Evolutionary conservation across 2,113 vertebrate species (phyloP).

Genomic region (Lagenorhynchus albirostris): DNA sequence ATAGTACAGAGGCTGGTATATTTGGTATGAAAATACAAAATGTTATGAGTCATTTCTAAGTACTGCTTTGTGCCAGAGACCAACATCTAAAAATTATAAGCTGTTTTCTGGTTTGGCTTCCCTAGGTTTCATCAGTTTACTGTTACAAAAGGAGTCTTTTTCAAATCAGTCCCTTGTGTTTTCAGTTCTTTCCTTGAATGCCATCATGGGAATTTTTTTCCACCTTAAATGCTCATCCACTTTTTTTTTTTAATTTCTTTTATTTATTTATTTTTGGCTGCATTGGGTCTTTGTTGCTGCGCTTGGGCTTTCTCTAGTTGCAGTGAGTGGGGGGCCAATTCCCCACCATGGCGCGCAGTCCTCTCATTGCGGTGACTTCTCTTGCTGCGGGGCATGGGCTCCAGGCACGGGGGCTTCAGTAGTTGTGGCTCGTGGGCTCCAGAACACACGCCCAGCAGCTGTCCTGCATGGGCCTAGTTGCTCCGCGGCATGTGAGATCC

Average conservation of each 20-base stretch:
- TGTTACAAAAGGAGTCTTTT: not conserved
- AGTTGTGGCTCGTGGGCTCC: too few species aligned
- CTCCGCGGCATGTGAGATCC: too few species aligned
- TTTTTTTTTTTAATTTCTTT: not conserved
- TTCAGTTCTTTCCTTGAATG: not conserved
- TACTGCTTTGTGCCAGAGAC: not conserved
- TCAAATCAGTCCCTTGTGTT: not conserved
- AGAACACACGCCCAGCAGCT: too few species aligned
- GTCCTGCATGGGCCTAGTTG: too few species aligned
- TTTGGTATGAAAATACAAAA: constrained; percentile 11
- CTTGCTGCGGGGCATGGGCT: too few species aligned
- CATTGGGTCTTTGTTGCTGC: too few species aligned
- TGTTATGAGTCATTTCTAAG: constrained; percentile 10
- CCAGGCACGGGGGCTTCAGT: too few species aligned
- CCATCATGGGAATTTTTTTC: not conserved
- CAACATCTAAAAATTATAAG: not conserved
- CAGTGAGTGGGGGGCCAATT: too few species aligned
- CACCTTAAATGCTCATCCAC: not conserved
- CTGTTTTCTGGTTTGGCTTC: constrained; percentile 7
- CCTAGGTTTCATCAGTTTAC: not conserved
- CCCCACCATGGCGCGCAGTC: too few species aligned
- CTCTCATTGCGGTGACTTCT: too few species aligned
- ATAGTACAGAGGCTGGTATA: not conserved
- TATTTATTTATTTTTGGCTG: too few species aligned
- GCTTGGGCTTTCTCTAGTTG: too few species aligned